Evolutionary conservation across 2,888 invertebrate genomes (phyloP).

Genomic region (Macaria notata): DNA sequence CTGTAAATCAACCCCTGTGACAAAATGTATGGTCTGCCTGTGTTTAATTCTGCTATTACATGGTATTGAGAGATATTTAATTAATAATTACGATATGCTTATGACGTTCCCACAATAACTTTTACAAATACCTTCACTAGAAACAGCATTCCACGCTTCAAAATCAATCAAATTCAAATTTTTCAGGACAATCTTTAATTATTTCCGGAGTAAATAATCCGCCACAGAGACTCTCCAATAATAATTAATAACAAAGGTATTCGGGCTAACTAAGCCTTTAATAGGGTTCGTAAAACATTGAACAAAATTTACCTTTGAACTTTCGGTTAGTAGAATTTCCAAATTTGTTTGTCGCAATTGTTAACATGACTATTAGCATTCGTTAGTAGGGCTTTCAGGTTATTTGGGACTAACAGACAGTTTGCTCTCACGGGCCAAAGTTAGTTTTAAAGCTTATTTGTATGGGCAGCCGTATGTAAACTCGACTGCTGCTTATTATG

Average conservation of each 20-base stretch:
- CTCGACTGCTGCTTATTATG: constrained; percentile 1
- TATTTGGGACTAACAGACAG: constrained; percentile 50
- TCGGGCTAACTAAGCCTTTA: constrained; percentile 9
- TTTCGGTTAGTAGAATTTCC: constrained; percentile 23
- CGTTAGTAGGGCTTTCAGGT: constrained; percentile 41
- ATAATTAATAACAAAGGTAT: constrained; percentile 21
- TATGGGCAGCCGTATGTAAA: constrained; percentile 35
- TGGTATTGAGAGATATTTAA: too few species aligned
- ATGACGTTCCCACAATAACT: too few species aligned
- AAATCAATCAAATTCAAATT: too few species aligned
- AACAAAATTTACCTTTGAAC: constrained; percentile 27
- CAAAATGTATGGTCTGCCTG: too few species aligned
- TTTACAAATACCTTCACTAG: too few species aligned
- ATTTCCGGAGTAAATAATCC: constrained; percentile 2
- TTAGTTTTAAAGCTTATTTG: constrained; percentile 55
- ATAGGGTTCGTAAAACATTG: constrained; percentile 23
- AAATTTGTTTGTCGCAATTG: constrained; percentile 37
- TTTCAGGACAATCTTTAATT: constrained; percentile 5
- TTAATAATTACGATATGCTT: too few species aligned
- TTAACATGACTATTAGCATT: constrained; percentile 53
- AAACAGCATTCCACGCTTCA: too few species aligned
- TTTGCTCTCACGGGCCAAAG: constrained; percentile 53
- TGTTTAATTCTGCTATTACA: too few species aligned
- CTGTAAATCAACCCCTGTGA: too few species aligned
- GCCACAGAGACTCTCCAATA: constrained; percentile 1